Evolutionary conservation across 2,113 vertebrate genomes (phyloP), one percentile per base, ranked within the genome.

Genomic region (Lasiurus borealis): DNA sequence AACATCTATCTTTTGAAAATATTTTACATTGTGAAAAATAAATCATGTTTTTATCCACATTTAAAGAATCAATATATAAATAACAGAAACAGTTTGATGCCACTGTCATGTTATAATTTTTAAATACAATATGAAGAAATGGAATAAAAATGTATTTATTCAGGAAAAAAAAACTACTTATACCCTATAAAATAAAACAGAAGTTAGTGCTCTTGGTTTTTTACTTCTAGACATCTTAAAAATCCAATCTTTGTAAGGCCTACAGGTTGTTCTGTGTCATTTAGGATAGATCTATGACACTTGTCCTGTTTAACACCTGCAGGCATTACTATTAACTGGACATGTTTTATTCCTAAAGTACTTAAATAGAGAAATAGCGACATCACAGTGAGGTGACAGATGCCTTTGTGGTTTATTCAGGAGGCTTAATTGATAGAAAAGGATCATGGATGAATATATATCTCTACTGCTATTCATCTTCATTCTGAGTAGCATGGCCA

Each of bases 341-440:
- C 36, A 85, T 57, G n/a, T 59, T 62, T 95, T 84, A 78, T 46
- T 92, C 52, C 46, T 68, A 46, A 83, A 95, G 25, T 57, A 85
- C 68, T 93, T 93, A 85, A 52, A 8, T 44, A 88, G 34, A 48
- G 54, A 91, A 69, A 76, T 15, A 88, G 31, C 21, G 36, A n/a
- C 1, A 18, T 21, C 48, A 27, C 19, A 71, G 64, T 50, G 40
- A 91, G 23, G 54, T 68, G 84, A 94, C 34, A 59, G 52, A 90
- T 78, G 69, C n/a, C 72, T 57, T 36, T 80, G 54, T 85, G 69
- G 69, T 71, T 95, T 66, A 40, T 88, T 94, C 44, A 50, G 54
- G 40, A 75, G 9, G 40, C 10, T 85, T 95, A 92, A 95, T 50
- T 96, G 81, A 80, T 92, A 78, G 88, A 40, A 82, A 82, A 54